Evolutionary conservation across 2,888 invertebrate species (phyloP).

Genomic region (Spisula solida): DNA sequence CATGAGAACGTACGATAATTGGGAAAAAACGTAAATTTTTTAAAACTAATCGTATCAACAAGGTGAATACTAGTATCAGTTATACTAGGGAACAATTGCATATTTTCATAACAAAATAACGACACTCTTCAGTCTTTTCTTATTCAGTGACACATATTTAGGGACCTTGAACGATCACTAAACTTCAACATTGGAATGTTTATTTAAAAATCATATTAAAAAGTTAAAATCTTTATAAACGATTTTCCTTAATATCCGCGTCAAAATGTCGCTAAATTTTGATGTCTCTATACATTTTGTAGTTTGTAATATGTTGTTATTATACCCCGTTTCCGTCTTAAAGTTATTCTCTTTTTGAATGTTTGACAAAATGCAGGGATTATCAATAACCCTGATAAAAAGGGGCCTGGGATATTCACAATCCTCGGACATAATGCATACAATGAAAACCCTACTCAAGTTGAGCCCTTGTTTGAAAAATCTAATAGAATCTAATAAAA

Average conservation of each 20-base stretch:
- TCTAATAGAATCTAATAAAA: background rate
- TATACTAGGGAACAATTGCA: background rate
- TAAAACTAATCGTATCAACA: background rate
- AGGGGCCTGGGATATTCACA: background rate
- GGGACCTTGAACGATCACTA: slow-evolving; percentile 1
- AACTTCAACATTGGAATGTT: background rate
- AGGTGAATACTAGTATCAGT: background rate
- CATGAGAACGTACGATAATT: no score
- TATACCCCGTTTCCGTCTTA: slow-evolving; percentile 47
- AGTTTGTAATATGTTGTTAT: slow-evolving; percentile 15
- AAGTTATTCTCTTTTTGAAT: background rate
- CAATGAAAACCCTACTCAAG: background rate
- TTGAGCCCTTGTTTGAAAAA: background rate
- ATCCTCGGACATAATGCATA: background rate
- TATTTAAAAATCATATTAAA: slow-evolving; percentile 23
- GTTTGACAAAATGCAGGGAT: slow-evolving; percentile 1
- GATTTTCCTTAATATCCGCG: background rate
- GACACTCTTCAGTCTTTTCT: background rate
- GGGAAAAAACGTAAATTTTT: no score
- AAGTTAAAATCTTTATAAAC: background rate
- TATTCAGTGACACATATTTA: background rate
- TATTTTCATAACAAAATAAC: background rate
- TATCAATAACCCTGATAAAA: slow-evolving; percentile 14
- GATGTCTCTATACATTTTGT: background rate
- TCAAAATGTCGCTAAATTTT: background rate